A percentile compares a stretch with the other conserved stretches of the same genome.
phyloP scores from a whole-genome alignment of 2,797 vertebrate species.

The Nasua narica region DNA sequence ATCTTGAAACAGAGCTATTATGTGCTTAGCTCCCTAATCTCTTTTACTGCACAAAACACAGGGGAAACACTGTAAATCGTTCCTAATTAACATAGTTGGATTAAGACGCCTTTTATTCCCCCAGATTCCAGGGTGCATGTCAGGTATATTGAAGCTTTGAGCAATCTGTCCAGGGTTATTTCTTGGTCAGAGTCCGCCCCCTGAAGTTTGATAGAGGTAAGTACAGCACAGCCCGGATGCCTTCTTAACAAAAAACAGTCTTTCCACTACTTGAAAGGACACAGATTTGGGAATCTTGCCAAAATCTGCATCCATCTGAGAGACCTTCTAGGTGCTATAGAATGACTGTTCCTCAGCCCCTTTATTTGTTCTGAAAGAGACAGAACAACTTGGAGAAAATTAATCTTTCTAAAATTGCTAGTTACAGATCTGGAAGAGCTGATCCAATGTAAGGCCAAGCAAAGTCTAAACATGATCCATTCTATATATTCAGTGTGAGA shows the following conservation, averaged over 20 bases:
- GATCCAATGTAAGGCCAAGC: background rate
- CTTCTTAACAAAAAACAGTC: background rate
- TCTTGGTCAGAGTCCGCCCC: conserved; percentile 53
- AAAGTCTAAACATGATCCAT: background rate
- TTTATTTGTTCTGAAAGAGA: background rate
- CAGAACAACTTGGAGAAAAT: background rate
- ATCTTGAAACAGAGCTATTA: background rate
- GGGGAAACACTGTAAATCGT: background rate
- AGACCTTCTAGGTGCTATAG: background rate
- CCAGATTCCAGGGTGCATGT: background rate
- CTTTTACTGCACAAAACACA: conserved; percentile 48
- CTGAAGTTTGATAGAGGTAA: conserved; percentile 44
- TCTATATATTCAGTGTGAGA: background rate
- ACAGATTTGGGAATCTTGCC: background rate
- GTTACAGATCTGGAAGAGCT: background rate
- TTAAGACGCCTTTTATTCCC: conserved; percentile 39
- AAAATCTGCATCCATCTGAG: background rate
- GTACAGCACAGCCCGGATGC: background rate
- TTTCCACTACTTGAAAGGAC: background rate
- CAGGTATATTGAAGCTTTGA: background rate
- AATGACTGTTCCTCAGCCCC: background rate
- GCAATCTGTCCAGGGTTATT: background rate
- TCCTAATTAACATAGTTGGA: conserved; percentile 57
- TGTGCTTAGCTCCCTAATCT: conserved; percentile 35
- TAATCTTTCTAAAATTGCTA: background rate